Evolutionary conservation across 1,140 invertebrate species (phyloP).

Genomic region (Melipona quadrifasciata): DNA sequence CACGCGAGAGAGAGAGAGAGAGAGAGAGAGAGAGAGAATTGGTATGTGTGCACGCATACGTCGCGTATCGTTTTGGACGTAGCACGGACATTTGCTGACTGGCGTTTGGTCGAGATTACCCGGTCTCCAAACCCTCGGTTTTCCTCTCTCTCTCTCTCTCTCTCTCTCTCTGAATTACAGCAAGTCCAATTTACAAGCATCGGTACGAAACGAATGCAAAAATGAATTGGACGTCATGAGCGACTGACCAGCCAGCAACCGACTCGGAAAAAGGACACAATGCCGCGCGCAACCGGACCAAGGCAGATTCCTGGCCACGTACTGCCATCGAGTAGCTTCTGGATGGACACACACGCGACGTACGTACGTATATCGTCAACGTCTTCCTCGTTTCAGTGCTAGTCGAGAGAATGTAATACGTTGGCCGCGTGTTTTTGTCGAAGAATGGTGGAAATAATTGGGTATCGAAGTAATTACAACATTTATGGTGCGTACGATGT

Average conservation of each 20-base stretch:
- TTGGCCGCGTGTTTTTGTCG: neutral
- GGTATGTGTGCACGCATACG: conserved; percentile 13
- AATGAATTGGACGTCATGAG: conserved; percentile 76
- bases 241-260: conserved; percentile 31
- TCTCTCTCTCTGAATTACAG: conserved; percentile 71
- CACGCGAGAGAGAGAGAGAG: neutral
- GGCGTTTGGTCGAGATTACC: conserved; percentile 56
- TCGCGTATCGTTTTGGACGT: conserved; percentile 45
- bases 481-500: too few species aligned
- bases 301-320: neutral
- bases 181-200: conserved; percentile 77
- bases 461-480: neutral
- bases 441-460: neutral
- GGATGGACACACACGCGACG: neutral
- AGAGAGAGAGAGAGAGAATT: neutral
- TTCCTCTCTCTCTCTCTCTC: conserved; percentile 32
- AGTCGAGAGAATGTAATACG: neutral
- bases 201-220: conserved; percentile 72
- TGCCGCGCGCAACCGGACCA: neutral
- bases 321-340: neutral
- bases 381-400: neutral
- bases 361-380: neutral
- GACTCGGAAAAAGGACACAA: conserved; percentile 19
- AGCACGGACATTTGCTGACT: conserved; percentile 67
- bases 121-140: conserved; percentile 51